A percentile compares a stretch with the other conserved stretches of the same genome.
Conservation (phyloP, 1,140 invertebrate species). For the Schlechtendalia chinensis region DNA sequence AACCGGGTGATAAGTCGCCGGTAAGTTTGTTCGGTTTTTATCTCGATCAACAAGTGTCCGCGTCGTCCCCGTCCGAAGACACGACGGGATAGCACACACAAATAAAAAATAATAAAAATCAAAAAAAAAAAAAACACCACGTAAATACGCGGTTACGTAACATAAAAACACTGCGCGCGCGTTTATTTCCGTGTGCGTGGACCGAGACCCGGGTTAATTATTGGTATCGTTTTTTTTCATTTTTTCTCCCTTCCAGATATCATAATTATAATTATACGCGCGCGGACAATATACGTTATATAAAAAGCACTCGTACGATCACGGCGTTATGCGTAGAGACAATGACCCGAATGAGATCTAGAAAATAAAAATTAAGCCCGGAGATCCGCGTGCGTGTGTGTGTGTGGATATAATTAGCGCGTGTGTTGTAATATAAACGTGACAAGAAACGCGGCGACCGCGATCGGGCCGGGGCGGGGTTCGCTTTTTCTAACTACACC, state of each 20-base stretch:
- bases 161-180: background rate
- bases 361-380: conserved; percentile 43
- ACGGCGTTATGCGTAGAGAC: too few species aligned
- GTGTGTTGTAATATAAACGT: conserved; percentile 23
- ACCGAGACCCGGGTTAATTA: background rate
- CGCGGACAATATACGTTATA: too few species aligned
- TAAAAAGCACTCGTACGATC: too few species aligned
- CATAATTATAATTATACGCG: conserved; percentile 22
- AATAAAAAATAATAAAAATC: too few species aligned
- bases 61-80: too few species aligned
- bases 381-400: conserved; percentile 12
- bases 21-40: too few species aligned
- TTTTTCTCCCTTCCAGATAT: background rate
- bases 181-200: background rate
- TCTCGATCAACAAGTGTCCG: too few species aligned
- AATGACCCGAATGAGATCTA: conserved; percentile 49
- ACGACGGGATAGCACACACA: too few species aligned
- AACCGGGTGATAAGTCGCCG: too few species aligned
- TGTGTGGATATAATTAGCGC: conserved; percentile 45
- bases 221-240: conserved; percentile 6
- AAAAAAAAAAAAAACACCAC: background rate
- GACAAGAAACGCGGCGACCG: conserved; percentile 34
- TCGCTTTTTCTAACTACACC: conserved; percentile 32
- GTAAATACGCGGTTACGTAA: background rate
- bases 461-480: conserved; percentile 23